Evolutionary conservation across 2,113 vertebrate genomes (phyloP).

Genomic region (Clarias macrocephalus): DNA sequence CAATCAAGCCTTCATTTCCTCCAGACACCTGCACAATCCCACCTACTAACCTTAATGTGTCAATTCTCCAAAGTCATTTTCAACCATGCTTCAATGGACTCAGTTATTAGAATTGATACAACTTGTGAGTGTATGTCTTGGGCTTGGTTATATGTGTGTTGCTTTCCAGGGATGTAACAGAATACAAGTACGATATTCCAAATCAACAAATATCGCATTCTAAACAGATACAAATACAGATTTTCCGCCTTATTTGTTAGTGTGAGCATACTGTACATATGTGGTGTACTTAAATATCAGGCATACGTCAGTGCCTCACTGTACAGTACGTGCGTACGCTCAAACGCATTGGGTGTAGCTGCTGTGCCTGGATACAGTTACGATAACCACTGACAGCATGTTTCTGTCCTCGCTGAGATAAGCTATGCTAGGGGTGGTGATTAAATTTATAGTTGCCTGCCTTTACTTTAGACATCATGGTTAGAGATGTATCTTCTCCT

Average conservation of each 20-base stretch:
- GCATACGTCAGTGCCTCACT: background rate
- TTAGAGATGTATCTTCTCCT: constrained; percentile 36
- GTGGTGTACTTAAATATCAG: constrained; percentile 10
- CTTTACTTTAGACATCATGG: constrained; percentile 40
- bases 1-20: constrained; percentile 23
- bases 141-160: constrained; percentile 11
- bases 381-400: constrained; percentile 64
- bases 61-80: constrained; percentile 71
- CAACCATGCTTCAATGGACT: constrained; percentile 69
- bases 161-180: background rate
- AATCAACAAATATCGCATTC: background rate
- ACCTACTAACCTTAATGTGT: constrained; percentile 55
- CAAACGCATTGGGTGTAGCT: constrained; percentile 1
- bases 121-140: constrained; percentile 47
- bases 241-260: background rate
- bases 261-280: background rate
- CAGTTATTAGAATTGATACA: constrained; percentile 50
- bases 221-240: background rate
- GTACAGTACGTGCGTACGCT: background rate
- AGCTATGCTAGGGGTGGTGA: constrained; percentile 62
- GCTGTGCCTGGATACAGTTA: constrained; percentile 41
- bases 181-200: background rate
- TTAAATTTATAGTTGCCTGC: constrained; percentile 57
- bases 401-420: constrained; percentile 59
- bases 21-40: constrained; percentile 65